phyloP scores from a whole-genome alignment of 2,888 invertebrate genomes.

The Silvanus unidentatus region DNA sequence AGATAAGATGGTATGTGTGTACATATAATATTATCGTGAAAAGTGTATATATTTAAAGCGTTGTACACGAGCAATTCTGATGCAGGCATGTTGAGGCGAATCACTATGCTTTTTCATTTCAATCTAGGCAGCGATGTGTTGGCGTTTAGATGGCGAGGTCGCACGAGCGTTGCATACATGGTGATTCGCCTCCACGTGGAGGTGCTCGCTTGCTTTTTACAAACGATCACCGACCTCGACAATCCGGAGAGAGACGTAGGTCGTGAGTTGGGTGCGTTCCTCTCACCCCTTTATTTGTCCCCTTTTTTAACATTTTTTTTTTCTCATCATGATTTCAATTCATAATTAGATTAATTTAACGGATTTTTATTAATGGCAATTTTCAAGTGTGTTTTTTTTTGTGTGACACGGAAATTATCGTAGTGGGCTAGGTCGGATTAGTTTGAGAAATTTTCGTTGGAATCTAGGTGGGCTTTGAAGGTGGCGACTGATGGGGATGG shows the following conservation, averaged over 20 bases:
- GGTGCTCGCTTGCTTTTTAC: conserved; percentile 43
- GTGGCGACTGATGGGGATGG: no score
- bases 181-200: conserved; percentile 51
- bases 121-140: not conserved
- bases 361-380: no score
- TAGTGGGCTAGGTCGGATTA: no score
- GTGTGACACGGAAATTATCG: no score
- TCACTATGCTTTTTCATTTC: conserved; percentile 37
- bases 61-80: conserved; percentile 35
- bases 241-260: conserved; percentile 55
- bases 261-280: conserved; percentile 46
- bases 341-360: no score
- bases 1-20: no score
- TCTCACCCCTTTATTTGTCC: conserved; percentile 18
- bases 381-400: no score
- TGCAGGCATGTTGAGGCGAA: conserved; percentile 53
- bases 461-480: no score
- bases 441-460: no score
- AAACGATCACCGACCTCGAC: conserved; percentile 60
- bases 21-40: no score
- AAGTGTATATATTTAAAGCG: conserved; percentile 10
- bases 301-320: conserved; percentile 3
- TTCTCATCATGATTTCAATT: no score
- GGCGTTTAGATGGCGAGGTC: not conserved
- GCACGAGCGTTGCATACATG: conserved; percentile 49